Evolutionary conservation across 2,797 vertebrate species (phyloP).

Genomic region (Champsocephalus gunnari): DNA sequence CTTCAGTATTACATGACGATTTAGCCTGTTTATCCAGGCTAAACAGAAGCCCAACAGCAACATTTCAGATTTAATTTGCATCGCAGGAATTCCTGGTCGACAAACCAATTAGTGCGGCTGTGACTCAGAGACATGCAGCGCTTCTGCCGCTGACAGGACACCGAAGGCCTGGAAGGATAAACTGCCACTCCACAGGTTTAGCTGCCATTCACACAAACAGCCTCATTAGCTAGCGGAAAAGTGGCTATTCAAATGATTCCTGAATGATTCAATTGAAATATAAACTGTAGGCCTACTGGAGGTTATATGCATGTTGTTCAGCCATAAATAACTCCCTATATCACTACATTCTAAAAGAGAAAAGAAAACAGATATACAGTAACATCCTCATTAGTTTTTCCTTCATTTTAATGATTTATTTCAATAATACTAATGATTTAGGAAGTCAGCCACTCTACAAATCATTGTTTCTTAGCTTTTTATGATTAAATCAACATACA

Average conservation of each 20-base stretch:
- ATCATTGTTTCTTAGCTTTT: neutral
- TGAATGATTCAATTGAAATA: constrained; percentile 21
- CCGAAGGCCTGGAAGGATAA: constrained; percentile 23
- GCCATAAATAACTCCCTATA: neutral
- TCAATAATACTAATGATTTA: constrained; percentile 8
- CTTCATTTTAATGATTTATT: neutral
- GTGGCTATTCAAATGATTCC: constrained; percentile 37
- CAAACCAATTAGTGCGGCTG: constrained; percentile 68
- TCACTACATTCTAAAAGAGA: neutral
- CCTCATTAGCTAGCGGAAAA: constrained; percentile 46
- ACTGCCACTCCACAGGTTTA: constrained; percentile 34
- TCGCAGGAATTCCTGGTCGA: constrained; percentile 54
- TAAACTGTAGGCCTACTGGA: neutral
- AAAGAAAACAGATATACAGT: neutral
- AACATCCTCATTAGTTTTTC: neutral
- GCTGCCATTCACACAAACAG: constrained; percentile 36
- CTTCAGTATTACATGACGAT: neutral
- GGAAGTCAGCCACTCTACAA: constrained; percentile 1
- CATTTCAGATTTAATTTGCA: constrained; percentile 52
- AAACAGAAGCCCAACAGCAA: constrained; percentile 10
- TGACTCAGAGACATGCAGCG: constrained; percentile 37
- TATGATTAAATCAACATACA: constrained; percentile 8
- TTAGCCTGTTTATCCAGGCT: constrained; percentile 12
- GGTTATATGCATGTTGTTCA: constrained; percentile 5
- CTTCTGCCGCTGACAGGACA: constrained; percentile 45